Base-by-base conservation (phyloP, 2,888 invertebrate genomes). In the Nectonema munidae region DNA sequence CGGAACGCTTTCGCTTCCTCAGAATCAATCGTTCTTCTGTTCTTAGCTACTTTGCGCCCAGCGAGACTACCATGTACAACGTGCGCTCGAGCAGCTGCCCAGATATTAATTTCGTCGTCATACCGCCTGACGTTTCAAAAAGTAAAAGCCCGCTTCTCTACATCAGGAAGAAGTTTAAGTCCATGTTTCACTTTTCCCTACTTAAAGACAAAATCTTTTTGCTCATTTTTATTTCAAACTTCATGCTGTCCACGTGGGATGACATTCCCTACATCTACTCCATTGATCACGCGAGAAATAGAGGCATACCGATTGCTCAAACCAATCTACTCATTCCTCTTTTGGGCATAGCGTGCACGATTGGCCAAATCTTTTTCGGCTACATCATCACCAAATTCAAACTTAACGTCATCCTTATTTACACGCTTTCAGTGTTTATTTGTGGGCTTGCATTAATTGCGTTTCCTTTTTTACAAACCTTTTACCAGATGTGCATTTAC, bases 251-350 rank as follows among this genome's bases (percentile, higher is more conserved):
- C 57, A 68, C 71, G 48, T 79, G 77, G 72, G 57, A 58, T 44
- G 81, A 86, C 50, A 73, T 83, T 41, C 79, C 81, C 11, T 86
- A 86, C 58, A 73, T 83, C 53, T 83, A 77, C 56, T 61, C 81
- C 43, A 71, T 72, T 39, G 77, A 81, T 49, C 68, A 72, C 52
- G 68, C 75, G 59, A 64, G 64, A 21, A 64, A 5, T 9, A 61
- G 65, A 43, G 67, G 67, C 1, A 71, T 69, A 47, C 62, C 61
- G 2, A 68, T 71, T 45, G 47, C 49, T 4, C 39, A 69, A 37
- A 69, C 69, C 3, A 73, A 77, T 3, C 64, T 66, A 42, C 64
- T 81, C 46, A 64, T 81, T 44, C 72, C 79, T 38, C 63, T 71
- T 38, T 73, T 83, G 47, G 79, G 79, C 17, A 65, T 75, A 43